Conservation (phyloP, 2,888 invertebrate species). For the Spisula subtruncata region DNA sequence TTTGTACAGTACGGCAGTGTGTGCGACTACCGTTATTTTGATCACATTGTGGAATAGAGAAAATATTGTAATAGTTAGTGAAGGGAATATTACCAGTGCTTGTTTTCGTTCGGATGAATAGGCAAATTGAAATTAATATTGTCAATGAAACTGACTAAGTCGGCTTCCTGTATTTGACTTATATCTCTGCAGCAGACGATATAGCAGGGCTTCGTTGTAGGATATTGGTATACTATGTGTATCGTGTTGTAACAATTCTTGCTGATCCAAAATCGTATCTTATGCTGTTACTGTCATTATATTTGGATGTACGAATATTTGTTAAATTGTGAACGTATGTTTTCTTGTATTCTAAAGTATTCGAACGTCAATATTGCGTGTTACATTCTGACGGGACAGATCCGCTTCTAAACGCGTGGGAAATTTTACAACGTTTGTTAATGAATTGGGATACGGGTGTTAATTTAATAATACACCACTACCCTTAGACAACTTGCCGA, state of each 20-base stretch:
- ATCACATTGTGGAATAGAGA: conserved; percentile 20
- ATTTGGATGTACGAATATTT: not conserved
- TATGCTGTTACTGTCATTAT: not conserved
- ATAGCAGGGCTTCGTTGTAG: not conserved
- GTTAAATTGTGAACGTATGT: not conserved
- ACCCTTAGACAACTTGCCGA: not conserved
- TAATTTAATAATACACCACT: not conserved
- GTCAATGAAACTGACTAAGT: not conserved
- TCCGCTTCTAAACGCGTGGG: not conserved
- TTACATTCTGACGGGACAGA: not conserved
- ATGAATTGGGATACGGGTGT: not conserved
- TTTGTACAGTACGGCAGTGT: not conserved
- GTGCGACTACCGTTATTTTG: conserved; percentile 29
- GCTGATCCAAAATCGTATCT: not conserved
- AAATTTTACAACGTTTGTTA: not conserved
- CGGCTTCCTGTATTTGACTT: not conserved
- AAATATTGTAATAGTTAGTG: conserved; percentile 12
- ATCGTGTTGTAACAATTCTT: not conserved
- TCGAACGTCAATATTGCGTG: conserved; percentile 5
- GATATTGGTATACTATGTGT: not conserved
- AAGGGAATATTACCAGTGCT: conserved; percentile 13
- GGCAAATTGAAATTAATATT: not conserved
- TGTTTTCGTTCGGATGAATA: conserved; percentile 31
- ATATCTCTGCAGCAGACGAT: not conserved
- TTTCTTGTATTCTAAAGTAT: too few species aligned